Base-by-base conservation (phyloP, 2,797 vertebrate species). In the Danio aesculapii region DNA sequence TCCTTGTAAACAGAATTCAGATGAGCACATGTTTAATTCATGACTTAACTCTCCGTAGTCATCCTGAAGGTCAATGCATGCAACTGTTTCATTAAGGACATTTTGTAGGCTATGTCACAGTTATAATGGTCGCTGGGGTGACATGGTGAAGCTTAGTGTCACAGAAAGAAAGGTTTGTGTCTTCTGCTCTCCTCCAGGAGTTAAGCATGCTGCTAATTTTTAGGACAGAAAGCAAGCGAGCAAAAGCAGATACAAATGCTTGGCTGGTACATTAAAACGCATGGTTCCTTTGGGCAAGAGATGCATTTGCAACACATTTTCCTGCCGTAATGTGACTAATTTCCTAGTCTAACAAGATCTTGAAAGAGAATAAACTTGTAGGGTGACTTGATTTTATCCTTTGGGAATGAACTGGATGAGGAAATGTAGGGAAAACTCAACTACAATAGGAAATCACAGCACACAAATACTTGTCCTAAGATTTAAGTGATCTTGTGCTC, bases 21-120 rank as follows among this genome's bases (percentile, higher is more conserved):
- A 78, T 67, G 41, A 84, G 74, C 63, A 41, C 19, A 55, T 81
- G 67, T 82, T 79, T 82, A 64, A 85, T 76, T 75, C 80, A 82
- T 53, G 16, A 11, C 44, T 62, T 62, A 71, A 62, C 55, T 79
- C 64, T 64, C 41, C 41, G 30, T 78, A 77, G 63, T 30, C 21
- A 43, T 73, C 70, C 64, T 78, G 75, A 86, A 86, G 79, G 75
- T 83, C 74, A 75, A 41, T 39, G 52, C 30, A 41, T 63, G 21
- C 70, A 16, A 19, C 50, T 41, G 12, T 39, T 49, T 58, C 19
- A 53, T 30, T 68, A 63, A 43, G 57, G 30, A 19, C 79, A 81
- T 68, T 72, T 59, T 64, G 19, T 71, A 78, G 53, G 44, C 64
- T 44, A 63, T 67, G 55, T 68, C 62, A 79, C 13, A 3, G n/a